Conservation (phyloP, 2,113 vertebrate genomes). For the Phalacrocorax pelagicus region DNA sequence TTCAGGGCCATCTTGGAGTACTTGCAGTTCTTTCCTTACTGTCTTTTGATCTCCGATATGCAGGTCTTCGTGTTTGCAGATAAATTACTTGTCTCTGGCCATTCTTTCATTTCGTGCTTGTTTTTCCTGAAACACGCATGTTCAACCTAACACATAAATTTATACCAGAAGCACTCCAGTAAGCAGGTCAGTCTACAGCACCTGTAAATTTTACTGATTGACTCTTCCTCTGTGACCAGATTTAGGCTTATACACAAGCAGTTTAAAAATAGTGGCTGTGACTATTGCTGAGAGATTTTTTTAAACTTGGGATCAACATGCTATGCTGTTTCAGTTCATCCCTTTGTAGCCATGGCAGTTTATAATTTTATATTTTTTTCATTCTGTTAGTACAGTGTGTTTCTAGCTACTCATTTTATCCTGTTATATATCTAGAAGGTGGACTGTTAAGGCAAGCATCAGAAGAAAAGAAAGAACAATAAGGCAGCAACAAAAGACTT, state of each 20-base stretch:
- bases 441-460: neutral
- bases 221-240: neutral
- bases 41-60: neutral
- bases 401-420: neutral
- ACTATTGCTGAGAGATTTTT: neutral
- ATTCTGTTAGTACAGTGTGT: neutral
- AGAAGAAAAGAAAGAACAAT: neutral
- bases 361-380: neutral
- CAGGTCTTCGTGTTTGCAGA: neutral
- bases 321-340: neutral
- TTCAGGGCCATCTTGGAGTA: neutral
- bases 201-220: neutral
- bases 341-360: neutral
- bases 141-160: neutral
- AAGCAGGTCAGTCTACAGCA: neutral
- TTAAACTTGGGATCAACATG: neutral
- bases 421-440: neutral
- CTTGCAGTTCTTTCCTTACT: neutral
- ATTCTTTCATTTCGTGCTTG: neutral
- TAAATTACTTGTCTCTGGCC: neutral
- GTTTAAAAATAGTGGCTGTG: neutral
- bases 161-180: neutral
- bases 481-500: neutral
- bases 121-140: neutral
- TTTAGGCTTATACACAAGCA: neutral